Conservation (phyloP, 2,888 invertebrate genomes). For the Scrobipalpa costella region DNA sequence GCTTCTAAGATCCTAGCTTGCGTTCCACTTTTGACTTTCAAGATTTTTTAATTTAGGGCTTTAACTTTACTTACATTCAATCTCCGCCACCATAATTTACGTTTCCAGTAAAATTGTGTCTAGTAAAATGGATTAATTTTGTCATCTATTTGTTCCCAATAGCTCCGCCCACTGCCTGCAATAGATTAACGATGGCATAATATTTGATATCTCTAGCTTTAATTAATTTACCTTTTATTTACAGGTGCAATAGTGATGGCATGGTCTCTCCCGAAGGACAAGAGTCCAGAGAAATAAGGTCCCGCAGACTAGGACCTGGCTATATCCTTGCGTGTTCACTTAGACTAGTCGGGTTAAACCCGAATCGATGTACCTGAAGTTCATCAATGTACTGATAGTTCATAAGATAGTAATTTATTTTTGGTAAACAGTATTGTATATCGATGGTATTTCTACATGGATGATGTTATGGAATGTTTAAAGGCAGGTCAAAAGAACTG, state of each 20-base stretch:
- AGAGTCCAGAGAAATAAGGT: constrained; percentile 29
- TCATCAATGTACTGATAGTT: constrained; percentile 15
- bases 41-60: too few relatives aligned
- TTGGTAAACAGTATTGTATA: neutral
- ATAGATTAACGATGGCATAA: too few relatives aligned
- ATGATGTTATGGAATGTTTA: neutral
- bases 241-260: constrained; percentile 64
- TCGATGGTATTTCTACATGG: too few relatives aligned
- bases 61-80: too few relatives aligned
- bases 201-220: neutral
- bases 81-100: too few relatives aligned
- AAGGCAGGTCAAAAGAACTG: neutral
- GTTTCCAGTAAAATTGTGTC: too few relatives aligned
- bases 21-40: too few relatives aligned
- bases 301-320: neutral
- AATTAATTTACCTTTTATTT: constrained; percentile 28
- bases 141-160: too few relatives aligned
- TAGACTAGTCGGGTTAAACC: constrained; percentile 1
- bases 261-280: constrained; percentile 67
- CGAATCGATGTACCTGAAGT: constrained; percentile 14
- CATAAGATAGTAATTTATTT: constrained; percentile 52
- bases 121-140: too few relatives aligned
- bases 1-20: too few relatives aligned
- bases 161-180: too few relatives aligned
- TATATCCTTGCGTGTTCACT: neutral